Percentiles rank a stretch among this genome's conserved stretches.
Conservation (phyloP, 2,113 vertebrate genomes). For the Macrotus californicus region DNA sequence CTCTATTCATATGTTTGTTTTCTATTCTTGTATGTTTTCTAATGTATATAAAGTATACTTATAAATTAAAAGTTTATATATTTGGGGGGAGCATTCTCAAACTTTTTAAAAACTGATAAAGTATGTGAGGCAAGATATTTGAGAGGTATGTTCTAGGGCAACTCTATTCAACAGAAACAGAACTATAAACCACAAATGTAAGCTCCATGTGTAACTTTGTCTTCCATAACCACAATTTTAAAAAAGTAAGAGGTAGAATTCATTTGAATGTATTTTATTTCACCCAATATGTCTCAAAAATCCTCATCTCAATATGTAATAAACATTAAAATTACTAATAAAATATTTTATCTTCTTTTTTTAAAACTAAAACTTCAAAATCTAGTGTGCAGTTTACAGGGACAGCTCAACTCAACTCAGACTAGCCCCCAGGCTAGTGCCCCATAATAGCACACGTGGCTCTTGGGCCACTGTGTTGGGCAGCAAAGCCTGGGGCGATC, state of each 20-base stretch:
- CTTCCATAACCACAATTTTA: background rate
- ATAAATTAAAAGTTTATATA: background rate
- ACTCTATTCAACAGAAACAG: background rate
- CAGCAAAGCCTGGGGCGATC: background rate
- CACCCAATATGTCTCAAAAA: background rate
- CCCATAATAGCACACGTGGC: background rate
- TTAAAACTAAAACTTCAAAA: background rate
- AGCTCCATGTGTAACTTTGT: background rate
- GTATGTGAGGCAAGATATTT: background rate
- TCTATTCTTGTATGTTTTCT: background rate
- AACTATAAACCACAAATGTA: background rate
- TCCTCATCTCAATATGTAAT: background rate
- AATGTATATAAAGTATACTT: background rate
- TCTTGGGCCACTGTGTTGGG: fast-evolving
- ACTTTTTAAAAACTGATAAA: background rate
- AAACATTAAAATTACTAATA: background rate
- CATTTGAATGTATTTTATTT: conserved; percentile 5
- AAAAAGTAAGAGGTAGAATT: background rate
- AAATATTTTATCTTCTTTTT: background rate
- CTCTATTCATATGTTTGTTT: background rate
- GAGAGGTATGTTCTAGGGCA: background rate
- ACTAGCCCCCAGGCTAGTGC: background rate
- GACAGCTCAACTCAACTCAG: background rate
- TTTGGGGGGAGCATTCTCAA: background rate
- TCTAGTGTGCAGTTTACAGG: background rate